phyloP scores from a whole-genome alignment of 2,113 vertebrate species.

The Nothocercus julius region DNA sequence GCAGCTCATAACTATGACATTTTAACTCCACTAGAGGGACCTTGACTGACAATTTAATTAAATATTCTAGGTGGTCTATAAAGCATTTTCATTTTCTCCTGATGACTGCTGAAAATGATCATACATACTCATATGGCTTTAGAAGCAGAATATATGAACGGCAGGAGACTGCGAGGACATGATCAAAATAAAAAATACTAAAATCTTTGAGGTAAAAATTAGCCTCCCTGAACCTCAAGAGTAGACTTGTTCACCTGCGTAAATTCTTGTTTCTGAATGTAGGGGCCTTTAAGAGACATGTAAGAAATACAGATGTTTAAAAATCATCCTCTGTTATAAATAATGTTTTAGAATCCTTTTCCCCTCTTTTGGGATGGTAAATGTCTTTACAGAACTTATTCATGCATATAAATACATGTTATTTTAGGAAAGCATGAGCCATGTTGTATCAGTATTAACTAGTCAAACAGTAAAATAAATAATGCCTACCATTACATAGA shows the following conservation, averaged over 20 bases:
- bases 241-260: background rate
- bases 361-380: background rate
- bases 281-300: background rate
- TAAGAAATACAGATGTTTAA: background rate
- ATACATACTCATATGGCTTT: background rate
- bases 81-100: constrained; percentile 37
- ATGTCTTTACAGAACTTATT: background rate
- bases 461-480: background rate
- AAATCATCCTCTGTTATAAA: background rate
- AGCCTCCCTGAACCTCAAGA: background rate
- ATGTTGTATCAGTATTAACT: background rate
- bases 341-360: background rate
- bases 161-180: background rate
- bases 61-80: constrained; percentile 8
- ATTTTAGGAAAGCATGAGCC: background rate
- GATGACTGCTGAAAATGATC: background rate
- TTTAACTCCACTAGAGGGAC: constrained; percentile 7
- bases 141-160: background rate
- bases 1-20: background rate
- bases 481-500: background rate
- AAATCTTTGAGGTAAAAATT: background rate
- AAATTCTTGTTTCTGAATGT: background rate
- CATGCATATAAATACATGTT: background rate
- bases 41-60: constrained; percentile 39
- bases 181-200: background rate